Base-by-base conservation (phyloP, 2,888 invertebrate genomes). In the Nomada ferruginata region DNA sequence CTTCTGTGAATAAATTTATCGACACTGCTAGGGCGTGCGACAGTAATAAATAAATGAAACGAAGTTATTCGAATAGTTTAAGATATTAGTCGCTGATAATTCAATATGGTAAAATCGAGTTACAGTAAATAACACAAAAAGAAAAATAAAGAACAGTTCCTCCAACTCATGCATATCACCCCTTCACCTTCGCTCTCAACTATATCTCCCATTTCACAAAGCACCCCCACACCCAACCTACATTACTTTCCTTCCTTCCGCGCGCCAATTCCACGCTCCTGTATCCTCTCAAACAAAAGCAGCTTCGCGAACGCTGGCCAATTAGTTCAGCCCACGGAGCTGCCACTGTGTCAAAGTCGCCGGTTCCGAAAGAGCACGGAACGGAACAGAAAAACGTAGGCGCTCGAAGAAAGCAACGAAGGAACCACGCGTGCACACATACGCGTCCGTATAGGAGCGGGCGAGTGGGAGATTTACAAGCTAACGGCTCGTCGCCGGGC, bases 381-480 rank as follows among this genome's bases (percentile, higher is more conserved):
- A 55, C 26, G 55, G 11, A 57, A 44, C 60, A 70, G 70, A 70
- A 60, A 44, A 70, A 50, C 70, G 70, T 70, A 59, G 70, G 70
- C 70, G 70, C 69, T 57, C 57, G 68, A 57, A 57, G 57, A 57
- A 53, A 36, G 57, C 23, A 26, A 20, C 68, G 23, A 23, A 18
- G 68, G 42, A 57, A 68, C 68, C 23, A 68, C 55, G 44, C 42
- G 44, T 63, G 18, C 44, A 63, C 61, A 23, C 5, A 42, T 42
- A 20, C 61, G 20, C 26, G 47, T 20, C 26, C 63, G 57, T 69
- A 68, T n/a, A 57, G 44, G 15, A 47, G 23, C 18, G 59, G 18
- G 2, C 69, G 72, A 42, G 68, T 65, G 29, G 20, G 52, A 86
- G 88, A 87, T 86, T 87, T 88, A 88, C 82, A 86, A 75, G 79